Percentiles rank a stretch among this genome's conserved stretches.
phyloP scores from a whole-genome alignment of 2,888 invertebrate genomes.

The Barypeithes pellucidus region DNA sequence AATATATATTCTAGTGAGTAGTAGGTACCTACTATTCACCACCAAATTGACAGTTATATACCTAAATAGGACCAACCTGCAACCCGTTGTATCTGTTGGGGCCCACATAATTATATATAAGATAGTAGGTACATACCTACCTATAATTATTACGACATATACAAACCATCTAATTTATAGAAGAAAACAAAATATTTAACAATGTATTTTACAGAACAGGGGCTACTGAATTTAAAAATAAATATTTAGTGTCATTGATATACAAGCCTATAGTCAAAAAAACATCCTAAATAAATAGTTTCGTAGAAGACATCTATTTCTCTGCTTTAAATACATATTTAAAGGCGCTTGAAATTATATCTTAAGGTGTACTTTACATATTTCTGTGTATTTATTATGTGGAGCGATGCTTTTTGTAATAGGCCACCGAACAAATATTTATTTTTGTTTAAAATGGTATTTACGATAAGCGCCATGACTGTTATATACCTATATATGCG shows the following conservation, averaged over 20 bases:
- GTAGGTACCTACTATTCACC: too few species aligned
- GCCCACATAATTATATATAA: too few species aligned
- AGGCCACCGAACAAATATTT: slow-evolving; percentile 1
- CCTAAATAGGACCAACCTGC: too few species aligned
- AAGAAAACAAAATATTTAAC: neutral
- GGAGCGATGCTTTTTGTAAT: neutral
- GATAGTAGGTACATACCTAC: too few species aligned
- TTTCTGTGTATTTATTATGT: neutral
- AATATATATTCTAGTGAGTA: too few species aligned
- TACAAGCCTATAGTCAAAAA: neutral
- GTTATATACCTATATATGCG: neutral
- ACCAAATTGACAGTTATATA: too few species aligned
- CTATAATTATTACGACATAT: neutral
- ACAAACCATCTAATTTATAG: neutral
- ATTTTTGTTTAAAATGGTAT: neutral
- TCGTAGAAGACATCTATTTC: neutral
- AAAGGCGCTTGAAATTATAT: slow-evolving; percentile 13
- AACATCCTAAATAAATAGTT: slow-evolving; percentile 12
- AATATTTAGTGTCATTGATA: slow-evolving; percentile 8
- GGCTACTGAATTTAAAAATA: slow-evolving; percentile 11
- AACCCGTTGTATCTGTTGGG: too few species aligned
- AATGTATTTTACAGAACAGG: neutral
- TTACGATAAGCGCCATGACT: neutral
- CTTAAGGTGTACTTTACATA: neutral
- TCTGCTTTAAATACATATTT: slow-evolving; percentile 4